Base-by-base conservation (phyloP, 2,888 invertebrate genomes). In the Heliconius cydno region DNA sequence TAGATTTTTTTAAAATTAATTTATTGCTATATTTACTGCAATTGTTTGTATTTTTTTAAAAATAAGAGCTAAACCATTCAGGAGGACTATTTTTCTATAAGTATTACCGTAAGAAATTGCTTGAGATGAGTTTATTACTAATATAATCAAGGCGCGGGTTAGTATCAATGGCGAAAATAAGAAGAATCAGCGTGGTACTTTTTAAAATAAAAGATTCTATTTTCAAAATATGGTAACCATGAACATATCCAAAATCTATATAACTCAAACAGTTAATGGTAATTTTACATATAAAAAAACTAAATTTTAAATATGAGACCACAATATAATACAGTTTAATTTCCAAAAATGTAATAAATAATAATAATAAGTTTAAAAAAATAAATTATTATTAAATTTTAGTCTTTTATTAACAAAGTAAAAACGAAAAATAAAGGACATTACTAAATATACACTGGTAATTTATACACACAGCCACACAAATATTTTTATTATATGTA, bases 241-340 rank as follows among this genome's bases (percentile, higher is more conserved):
- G 3, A 15, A 65, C 13, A 65, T 15, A 15, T 65, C 15, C 22
- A 65, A 65, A 28, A 60, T 10, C 1, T 57, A 60, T 65, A 65
- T 65, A 65, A 28, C 1, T 65, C 7, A 15, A 28, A 65, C 15
- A 65, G 4, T 65, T 28, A 65, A 13, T 28, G 15, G 7, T 6
- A 65, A 30, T 65, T 65, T 15, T 15, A 19, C 7, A 65, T 30
- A 25, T 25, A 0, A 63, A 63, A 12, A 28, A 30, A 30, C 7
- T 30, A 65, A 30, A 65, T n/a, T 60, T n/a, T 60, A 22, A n/a
- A 65, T 28, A 65, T 65, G 65, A 65, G 65, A 65, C 65, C 65
- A 65, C 30, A 65, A 65, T 65, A 60, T n/a, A 60, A 60, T 60
- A 60, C 60, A 60, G 60, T n/a, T 60, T 60, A 4, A 60, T 60